Evolutionary conservation across 2,797 vertebrate species (phyloP).

Genomic region (Lithobates pipiens): DNA sequence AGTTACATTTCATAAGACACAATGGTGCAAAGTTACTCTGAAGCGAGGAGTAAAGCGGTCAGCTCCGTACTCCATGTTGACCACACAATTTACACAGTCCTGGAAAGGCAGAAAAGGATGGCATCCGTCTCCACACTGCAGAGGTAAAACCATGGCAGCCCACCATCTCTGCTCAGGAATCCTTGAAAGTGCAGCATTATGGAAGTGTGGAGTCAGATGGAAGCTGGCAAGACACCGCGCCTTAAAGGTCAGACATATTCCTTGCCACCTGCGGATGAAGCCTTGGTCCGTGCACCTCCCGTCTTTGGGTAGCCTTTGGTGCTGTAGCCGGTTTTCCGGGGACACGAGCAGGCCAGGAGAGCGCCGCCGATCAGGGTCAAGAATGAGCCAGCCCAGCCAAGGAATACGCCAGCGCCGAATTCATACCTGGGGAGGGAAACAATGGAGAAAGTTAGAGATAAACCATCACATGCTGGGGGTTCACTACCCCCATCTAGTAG

Average conservation of each 20-base stretch:
- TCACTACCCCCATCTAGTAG: too few relatives aligned
- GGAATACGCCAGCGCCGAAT: slow-evolving; percentile 88
- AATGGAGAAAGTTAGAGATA: neutral
- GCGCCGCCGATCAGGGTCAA: slow-evolving; percentile 84
- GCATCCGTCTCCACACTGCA: too few relatives aligned
- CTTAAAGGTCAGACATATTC: slow-evolving; percentile 82
- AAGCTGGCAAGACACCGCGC: too few relatives aligned
- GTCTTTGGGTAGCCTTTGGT: slow-evolving; percentile 63
- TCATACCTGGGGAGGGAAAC: slow-evolving; percentile 79
- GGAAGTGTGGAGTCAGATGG: neutral
- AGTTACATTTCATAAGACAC: too few relatives aligned
- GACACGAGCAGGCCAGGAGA: slow-evolving; percentile 85
- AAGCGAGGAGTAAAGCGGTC: too few relatives aligned
- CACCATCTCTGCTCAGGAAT: neutral
- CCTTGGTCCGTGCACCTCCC: slow-evolving; percentile 56
- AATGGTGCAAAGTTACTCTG: too few relatives aligned
- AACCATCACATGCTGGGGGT: neutral
- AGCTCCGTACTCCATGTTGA: too few relatives aligned
- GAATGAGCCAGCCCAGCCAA: slow-evolving; percentile 89
- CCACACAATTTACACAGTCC: too few relatives aligned
- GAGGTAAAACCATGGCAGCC: neutral
- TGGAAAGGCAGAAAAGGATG: too few relatives aligned
- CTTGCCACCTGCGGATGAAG: slow-evolving; percentile 74
- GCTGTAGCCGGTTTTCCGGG: slow-evolving; percentile 72
- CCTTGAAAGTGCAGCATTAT: neutral